Conservation (phyloP, 2,888 invertebrate genomes). For the Drosophila prostipennis region DNA sequence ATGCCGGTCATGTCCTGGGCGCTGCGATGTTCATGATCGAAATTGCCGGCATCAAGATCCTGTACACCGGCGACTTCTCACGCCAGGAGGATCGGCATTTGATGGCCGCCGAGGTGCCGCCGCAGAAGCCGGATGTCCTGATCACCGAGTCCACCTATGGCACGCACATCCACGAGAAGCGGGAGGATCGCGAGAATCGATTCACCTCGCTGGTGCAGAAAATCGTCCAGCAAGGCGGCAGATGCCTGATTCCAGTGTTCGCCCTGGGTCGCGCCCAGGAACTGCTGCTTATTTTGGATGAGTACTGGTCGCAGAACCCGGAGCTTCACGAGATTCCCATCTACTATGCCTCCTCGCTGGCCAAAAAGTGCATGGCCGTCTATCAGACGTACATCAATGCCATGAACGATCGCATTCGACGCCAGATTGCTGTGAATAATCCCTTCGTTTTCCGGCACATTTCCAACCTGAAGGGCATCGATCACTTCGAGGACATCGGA, state of each 20-base stretch:
- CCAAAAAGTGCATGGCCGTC: slow-evolving; percentile 99
- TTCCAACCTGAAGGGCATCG: slow-evolving; percentile 96
- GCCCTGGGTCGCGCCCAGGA: slow-evolving; percentile 99
- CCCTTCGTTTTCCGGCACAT: slow-evolving; percentile 99
- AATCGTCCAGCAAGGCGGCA: slow-evolving; percentile 97
- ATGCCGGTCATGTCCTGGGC: slow-evolving; percentile 99
- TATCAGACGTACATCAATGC: slow-evolving; percentile 99
- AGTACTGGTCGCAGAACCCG: slow-evolving; percentile 96
- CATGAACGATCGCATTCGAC: slow-evolving; percentile 98
- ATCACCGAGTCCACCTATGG: slow-evolving; percentile 99
- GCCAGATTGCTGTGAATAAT: slow-evolving; percentile 98
- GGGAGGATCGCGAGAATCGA: slow-evolving; percentile 97
- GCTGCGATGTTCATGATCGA: slow-evolving; percentile 99
- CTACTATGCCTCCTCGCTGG: slow-evolving; percentile 99
- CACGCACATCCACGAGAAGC: slow-evolving; percentile 99
- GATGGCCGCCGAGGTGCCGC: slow-evolving; percentile 99
- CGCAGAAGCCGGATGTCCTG: slow-evolving; percentile 97
- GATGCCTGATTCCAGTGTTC: slow-evolving; percentile 99
- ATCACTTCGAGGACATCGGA: slow-evolving; percentile 99
- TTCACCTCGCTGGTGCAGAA: slow-evolving; percentile 97
- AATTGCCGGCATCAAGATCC: slow-evolving; percentile 98
- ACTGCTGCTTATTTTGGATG: slow-evolving; percentile 96
- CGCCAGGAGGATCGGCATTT: slow-evolving; percentile 99
- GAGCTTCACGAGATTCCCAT: slow-evolving; percentile 98
- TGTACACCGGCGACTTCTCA: slow-evolving; percentile 99